Evolutionary conservation across 2,797 vertebrate species (phyloP).

Genomic region (Labeo calbasu): DNA sequence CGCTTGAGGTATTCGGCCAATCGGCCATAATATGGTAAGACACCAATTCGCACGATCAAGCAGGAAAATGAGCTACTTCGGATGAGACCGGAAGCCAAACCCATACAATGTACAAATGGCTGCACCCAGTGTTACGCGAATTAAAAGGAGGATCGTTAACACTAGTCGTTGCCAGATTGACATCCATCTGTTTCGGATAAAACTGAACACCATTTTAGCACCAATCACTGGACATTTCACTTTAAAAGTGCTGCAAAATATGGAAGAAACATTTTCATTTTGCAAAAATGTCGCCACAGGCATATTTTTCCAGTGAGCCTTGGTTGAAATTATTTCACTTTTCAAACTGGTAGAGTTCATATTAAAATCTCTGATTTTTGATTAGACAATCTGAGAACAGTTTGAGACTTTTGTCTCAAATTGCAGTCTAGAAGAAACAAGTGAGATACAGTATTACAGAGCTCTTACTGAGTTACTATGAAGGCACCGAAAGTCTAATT

Average conservation of each 20-base stretch:
- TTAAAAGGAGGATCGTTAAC: too few species aligned
- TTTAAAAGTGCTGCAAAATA: neutral
- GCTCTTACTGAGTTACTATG: neutral
- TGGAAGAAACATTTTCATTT: neutral
- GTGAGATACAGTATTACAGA: neutral
- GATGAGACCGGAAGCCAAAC: too few species aligned
- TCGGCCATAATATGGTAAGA: too few species aligned
- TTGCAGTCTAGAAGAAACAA: neutral
- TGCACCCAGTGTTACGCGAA: too few species aligned
- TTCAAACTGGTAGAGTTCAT: neutral
- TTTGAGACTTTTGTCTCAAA: neutral
- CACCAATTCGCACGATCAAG: too few species aligned
- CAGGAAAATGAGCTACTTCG: too few species aligned
- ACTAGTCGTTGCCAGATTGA: neutral
- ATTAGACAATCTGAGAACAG: neutral
- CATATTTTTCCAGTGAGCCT: neutral
- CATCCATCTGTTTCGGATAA: neutral
- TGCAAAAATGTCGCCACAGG: neutral
- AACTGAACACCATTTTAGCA: neutral
- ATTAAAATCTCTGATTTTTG: neutral
- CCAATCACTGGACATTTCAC: neutral
- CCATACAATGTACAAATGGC: too few species aligned
- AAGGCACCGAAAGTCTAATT: slow-evolving; percentile 17
- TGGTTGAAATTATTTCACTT: neutral
- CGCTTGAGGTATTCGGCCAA: too few species aligned